Base-by-base conservation (phyloP, 1,140 invertebrate species). In the Drosophila nigrodunni region DNA sequence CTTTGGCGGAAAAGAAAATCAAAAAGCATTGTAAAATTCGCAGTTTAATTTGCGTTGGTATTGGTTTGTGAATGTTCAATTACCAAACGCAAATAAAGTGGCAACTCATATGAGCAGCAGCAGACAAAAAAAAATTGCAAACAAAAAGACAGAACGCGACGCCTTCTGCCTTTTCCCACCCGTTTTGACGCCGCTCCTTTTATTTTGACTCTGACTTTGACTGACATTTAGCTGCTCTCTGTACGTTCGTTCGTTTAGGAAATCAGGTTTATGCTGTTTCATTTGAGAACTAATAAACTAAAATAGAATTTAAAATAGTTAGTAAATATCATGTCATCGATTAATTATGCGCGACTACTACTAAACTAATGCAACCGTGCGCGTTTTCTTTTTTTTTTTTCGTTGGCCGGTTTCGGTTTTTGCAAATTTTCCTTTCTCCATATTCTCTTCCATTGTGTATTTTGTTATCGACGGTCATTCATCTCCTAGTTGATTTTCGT, bases 381-480 rank as follows among this genome's bases (percentile, higher is more conserved):
- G 73, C 21, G 25, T 67, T 62, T 59, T 39, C 35, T 35, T 25
- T 7, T 37, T 13, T 55, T 74, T 75, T 74, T 75, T 68, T 74
- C 71, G 60, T 64, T 44, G 76, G 73, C 76, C 76, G 76, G 76
- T 77, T 74, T 77, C 68, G 70, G 78, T 81, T 78, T 59, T 82
- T 43, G 74, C 77, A 75, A 77, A 79, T 87, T 77, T 77, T 70
- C 58, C 21, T 78, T 68, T 76, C 62, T 72, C 59, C 61, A 75
- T 81, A 55, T 82, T 78, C 58, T 69, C 43, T 78, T 44, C 54
- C 62, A 75, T 78, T 78, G 73, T 75, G 65, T 71, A 81, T 81
- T 82, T 82, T 81, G 78, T 86, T 86, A 86, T 86, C 75, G 82
- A 86, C 76, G 82, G 82, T 87, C 82, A 86, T 86, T 86, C 82